Conservation (phyloP, 2,113 vertebrate genomes). For the Halcyon senegalensis region DNA sequence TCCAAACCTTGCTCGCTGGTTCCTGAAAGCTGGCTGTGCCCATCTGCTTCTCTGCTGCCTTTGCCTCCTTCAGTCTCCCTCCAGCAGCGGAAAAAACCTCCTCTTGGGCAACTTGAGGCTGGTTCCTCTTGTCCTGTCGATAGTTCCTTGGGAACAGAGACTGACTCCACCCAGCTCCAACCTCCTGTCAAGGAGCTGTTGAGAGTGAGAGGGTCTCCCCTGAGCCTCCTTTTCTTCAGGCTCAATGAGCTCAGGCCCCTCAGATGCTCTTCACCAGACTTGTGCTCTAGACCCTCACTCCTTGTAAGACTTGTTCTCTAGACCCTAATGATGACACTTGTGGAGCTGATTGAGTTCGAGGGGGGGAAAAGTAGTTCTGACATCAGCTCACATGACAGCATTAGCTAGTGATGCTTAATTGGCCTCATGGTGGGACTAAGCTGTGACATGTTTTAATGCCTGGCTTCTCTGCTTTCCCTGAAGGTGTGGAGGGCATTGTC, state of each 20-base stretch:
- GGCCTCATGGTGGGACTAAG: neutral
- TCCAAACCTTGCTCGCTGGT: rapidly evolving
- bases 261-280: neutral
- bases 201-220: neutral
- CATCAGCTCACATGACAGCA: neutral
- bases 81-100: neutral
- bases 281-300: too few relatives aligned
- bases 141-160: neutral
- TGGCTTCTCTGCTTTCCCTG: neutral
- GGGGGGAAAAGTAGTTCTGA: rapidly evolving
- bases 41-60: neutral
- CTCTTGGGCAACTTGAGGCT: neutral
- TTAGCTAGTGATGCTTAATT: neutral
- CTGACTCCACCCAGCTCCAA: neutral
- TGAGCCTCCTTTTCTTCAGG: neutral
- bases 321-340: neutral
- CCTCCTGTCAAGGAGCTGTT: neutral
- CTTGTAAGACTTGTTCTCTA: neutral
- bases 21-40: neutral
- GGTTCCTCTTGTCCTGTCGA: neutral
- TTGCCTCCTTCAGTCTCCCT: neutral
- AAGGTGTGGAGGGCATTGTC: conserved; percentile 96
- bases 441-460: neutral
- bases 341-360: neutral
- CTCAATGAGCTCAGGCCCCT: neutral